Evolutionary conservation across 2,888 invertebrate species (phyloP).

Genomic region (Taphrorychus bicolor): DNA sequence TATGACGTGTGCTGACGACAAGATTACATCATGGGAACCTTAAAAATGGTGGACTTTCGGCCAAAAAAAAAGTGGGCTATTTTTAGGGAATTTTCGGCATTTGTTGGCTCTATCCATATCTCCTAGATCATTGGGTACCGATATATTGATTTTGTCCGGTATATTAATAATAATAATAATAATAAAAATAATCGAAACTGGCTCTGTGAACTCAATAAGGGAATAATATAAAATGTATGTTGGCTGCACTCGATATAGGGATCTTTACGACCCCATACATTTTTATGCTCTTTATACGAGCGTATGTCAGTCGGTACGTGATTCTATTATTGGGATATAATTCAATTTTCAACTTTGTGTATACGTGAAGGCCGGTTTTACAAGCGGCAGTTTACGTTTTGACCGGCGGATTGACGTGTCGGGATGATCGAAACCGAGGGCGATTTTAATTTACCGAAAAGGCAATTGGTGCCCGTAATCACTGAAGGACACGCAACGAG

Average conservation of each 20-base stretch:
- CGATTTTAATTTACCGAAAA: constrained; percentile 38
- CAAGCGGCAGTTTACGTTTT: not conserved
- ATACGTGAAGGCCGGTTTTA: not conserved
- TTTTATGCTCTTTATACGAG: constrained; percentile 36
- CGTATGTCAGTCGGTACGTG: constrained; percentile 30
- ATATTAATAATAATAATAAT: not conserved
- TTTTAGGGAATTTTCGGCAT: not conserved
- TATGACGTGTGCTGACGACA: too few species aligned
- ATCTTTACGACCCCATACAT: constrained; percentile 29
- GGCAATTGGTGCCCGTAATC: constrained; percentile 38
- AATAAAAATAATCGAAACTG: not conserved
- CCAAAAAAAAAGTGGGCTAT: too few species aligned
- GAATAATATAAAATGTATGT: constrained; percentile 6
- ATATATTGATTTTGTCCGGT: too few species aligned
- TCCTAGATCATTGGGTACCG: too few species aligned
- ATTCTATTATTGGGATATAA: constrained; percentile 29
- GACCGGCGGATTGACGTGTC: not conserved
- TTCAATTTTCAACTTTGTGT: constrained; percentile 24
- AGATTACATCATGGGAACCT: too few species aligned
- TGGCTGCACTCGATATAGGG: not conserved
- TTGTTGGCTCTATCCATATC: too few species aligned
- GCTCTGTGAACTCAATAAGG: not conserved
- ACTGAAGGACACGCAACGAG: constrained; percentile 26
- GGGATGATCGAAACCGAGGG: not conserved
- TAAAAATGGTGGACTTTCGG: too few species aligned